phyloP scores from a whole-genome alignment of 2,113 vertebrate genomes.

The Hemibagrus wyckioides region DNA sequence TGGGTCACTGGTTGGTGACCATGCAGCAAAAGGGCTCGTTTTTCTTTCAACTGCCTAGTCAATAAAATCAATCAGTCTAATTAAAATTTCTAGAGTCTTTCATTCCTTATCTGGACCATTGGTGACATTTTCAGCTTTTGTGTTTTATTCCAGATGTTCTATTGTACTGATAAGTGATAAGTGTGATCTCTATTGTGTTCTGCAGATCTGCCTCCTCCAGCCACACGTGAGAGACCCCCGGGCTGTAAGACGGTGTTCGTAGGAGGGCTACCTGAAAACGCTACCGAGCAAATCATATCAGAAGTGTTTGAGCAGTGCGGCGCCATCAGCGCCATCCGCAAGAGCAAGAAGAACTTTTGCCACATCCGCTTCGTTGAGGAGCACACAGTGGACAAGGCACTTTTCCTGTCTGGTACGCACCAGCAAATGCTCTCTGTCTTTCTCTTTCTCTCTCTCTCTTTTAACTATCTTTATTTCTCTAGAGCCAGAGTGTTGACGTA shows the following conservation, averaged over 20 bases:
- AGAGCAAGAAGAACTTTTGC: slow-evolving; percentile 97
- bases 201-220: slow-evolving; percentile 90
- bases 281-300: slow-evolving; percentile 88
- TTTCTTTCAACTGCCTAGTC: neutral
- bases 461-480: neutral
- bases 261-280: slow-evolving; percentile 90
- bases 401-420: slow-evolving; percentile 87
- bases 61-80: neutral
- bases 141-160: neutral
- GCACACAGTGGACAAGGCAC: slow-evolving; percentile 91
- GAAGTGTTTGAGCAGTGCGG: slow-evolving; percentile 96
- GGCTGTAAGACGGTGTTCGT: slow-evolving; percentile 97
- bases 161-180: neutral
- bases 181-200: slow-evolving; percentile 22
- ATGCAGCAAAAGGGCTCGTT: neutral
- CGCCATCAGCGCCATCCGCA: slow-evolving; percentile 90
- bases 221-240: slow-evolving; percentile 89
- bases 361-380: slow-evolving; percentile 94
- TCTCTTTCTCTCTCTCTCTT: neutral
- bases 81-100: neutral
- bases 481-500: neutral
- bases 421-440: neutral
- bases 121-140: neutral
- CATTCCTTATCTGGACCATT: neutral
- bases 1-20: slow-evolving; percentile 25